Evolutionary conservation across 2,888 invertebrate genomes (phyloP), one percentile per base, ranked within the genome.

Genomic region (Pterostichus niger): DNA sequence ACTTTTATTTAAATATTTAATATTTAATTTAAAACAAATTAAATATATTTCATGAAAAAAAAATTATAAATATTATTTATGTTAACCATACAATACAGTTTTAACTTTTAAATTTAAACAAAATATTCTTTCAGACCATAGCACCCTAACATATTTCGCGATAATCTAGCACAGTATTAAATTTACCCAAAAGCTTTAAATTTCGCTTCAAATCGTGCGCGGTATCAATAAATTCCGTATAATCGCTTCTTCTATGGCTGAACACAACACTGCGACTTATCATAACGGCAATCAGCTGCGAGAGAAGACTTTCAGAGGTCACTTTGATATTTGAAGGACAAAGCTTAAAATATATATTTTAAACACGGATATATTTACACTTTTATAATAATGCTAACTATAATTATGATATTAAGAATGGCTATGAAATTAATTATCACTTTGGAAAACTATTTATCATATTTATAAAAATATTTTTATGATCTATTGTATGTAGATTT

Each of bases 251-350:
- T 71, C 44, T 17, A 24, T 17, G 56, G 17, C 56, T 17, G 17
- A 6, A 5, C 17, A 9, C 17, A 71, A 31, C 68, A 71, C 44
- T 10, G 40, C 40, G 44, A 59, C 59, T 78, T 78, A 78, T 78
- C 78, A 78, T 24, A 78, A 78, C 59, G 44, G 78, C 78, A 61
- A 75, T 78, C 78, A 15, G 56, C 40, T 7, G 64, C n/a, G 40
- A 17, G 17, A 5, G 44, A 40, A 44, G 46, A 71, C 44, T 56
- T 68, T 40, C 40, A 68, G 54, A 49, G 76, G 76, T 56, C 76
- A 56, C 76, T 31, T 35, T 71, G 40, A 44, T 44, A 13, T 17
- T 33, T 54, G 33, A 76, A 76, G 76, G 76, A 33, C 76, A 11
- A 33, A 6, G 15, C 15, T 44, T 35, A 13, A 17, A 68, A 68